Conservation (phyloP, 2,797 vertebrate genomes). For the Xiphorhynchus erythropygius region DNA sequence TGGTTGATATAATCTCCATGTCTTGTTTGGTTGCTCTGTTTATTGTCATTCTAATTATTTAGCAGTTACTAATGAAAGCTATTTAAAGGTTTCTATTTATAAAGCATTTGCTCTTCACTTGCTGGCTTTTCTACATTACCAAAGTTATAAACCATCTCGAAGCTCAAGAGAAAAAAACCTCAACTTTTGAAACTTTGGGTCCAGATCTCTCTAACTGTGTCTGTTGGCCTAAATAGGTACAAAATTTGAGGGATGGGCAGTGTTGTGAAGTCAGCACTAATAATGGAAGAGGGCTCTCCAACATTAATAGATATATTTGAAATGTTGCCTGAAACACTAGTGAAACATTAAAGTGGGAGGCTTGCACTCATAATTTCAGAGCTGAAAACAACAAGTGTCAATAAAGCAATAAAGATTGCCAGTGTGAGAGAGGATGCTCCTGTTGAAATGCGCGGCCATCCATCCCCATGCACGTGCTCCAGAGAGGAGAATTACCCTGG, state of each 20-base stretch:
- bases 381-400: background rate
- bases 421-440: background rate
- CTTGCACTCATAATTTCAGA: background rate
- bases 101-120: background rate
- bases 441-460: background rate
- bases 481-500: background rate
- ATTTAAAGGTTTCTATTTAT: background rate
- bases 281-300: background rate
- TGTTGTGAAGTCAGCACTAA: background rate
- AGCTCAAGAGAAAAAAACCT: background rate
- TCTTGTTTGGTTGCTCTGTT: background rate
- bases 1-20: background rate
- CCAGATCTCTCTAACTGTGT: background rate
- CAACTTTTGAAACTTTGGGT: background rate
- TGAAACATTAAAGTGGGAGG: background rate
- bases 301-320: background rate
- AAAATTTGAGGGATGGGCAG: background rate
- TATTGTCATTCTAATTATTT: background rate
- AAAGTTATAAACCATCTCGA: background rate
- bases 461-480: fast-evolving
- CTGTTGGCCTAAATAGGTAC: background rate
- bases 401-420: background rate
- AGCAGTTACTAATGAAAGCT: background rate
- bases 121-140: background rate
- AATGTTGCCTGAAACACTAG: background rate